These are phyloP conservation scores for Vespertilio murinus DNA, from an alignment of 2,797 vertebrate genomes.

Conservation along the genomic window DNA sequence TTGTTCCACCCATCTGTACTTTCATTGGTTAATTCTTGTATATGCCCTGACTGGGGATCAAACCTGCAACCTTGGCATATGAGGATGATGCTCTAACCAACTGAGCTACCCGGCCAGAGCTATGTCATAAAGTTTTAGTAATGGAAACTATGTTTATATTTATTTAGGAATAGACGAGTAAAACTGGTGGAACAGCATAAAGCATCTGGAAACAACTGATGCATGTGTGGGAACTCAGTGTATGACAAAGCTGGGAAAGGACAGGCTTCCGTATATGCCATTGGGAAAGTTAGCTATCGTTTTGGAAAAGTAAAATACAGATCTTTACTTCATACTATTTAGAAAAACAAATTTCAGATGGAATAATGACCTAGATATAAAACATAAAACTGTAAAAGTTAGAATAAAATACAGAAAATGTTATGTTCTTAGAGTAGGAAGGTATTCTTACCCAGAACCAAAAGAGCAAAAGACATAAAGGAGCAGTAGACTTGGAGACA, in stretches of 20 bases:
- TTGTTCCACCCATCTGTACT: neutral
- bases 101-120: neutral
- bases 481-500: conserved; percentile 21
- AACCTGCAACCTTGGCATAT: neutral
- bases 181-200: conserved; percentile 1
- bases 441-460: neutral
- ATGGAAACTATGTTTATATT: conserved; percentile 24
- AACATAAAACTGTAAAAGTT: neutral
- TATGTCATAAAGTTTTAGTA: neutral
- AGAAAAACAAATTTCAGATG: conserved; percentile 30
- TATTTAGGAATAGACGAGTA: neutral
- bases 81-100: neutral
- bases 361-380: conserved; percentile 27
- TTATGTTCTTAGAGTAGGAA: conserved; percentile 5
- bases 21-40: neutral
- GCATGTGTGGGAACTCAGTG: neutral
- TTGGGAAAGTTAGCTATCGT: neutral
- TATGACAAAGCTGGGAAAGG: conserved; percentile 33
- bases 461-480: conserved; percentile 13
- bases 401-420: conserved; percentile 16
- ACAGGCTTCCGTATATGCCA: neutral
- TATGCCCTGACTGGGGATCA: neutral
- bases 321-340: neutral
- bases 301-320: conserved; percentile 26
- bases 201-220: conserved; percentile 17